Evolutionary conservation across 2,888 invertebrate species (phyloP).

Genomic region (Abscondita cerata): DNA sequence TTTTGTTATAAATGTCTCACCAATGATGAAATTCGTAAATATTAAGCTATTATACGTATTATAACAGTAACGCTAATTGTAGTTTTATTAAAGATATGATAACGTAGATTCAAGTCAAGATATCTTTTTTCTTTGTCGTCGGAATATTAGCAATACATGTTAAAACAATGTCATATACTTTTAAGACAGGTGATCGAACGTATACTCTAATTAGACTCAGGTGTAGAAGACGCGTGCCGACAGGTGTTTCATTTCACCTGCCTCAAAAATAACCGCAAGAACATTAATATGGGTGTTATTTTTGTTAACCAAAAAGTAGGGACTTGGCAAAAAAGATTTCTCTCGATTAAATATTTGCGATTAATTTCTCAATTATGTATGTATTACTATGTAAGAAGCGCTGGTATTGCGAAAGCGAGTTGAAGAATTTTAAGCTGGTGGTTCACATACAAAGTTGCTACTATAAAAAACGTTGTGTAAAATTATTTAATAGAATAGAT

Average conservation of each 20-base stretch:
- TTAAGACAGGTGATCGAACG: constrained; percentile 53
- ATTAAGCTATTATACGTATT: neutral
- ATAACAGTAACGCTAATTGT: too few relatives aligned
- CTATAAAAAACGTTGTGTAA: constrained; percentile 26
- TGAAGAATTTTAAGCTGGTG: too few relatives aligned
- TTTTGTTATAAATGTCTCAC: too few relatives aligned
- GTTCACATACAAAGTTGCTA: constrained; percentile 17
- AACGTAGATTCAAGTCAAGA: too few relatives aligned
- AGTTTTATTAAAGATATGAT: too few relatives aligned
- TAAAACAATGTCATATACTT: constrained; percentile 20
- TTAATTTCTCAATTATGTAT: neutral
- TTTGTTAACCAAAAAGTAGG: neutral
- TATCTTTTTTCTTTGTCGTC: neutral
- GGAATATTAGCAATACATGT: constrained; percentile 12
- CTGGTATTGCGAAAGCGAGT: too few relatives aligned
- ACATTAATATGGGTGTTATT: constrained; percentile 30
- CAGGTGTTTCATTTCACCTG: constrained; percentile 56
- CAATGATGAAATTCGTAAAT: too few relatives aligned
- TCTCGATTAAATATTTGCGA: constrained; percentile 1
- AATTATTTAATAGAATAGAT: constrained; percentile 49
- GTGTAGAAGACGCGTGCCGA: constrained; percentile 57
- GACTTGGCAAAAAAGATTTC: constrained; percentile 2
- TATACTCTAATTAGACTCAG: constrained; percentile 57
- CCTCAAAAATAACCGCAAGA: constrained; percentile 45
- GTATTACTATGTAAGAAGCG: too few relatives aligned